Conservation (phyloP, 2,113 vertebrate species). For the Campylorhamphus procurvoides region DNA sequence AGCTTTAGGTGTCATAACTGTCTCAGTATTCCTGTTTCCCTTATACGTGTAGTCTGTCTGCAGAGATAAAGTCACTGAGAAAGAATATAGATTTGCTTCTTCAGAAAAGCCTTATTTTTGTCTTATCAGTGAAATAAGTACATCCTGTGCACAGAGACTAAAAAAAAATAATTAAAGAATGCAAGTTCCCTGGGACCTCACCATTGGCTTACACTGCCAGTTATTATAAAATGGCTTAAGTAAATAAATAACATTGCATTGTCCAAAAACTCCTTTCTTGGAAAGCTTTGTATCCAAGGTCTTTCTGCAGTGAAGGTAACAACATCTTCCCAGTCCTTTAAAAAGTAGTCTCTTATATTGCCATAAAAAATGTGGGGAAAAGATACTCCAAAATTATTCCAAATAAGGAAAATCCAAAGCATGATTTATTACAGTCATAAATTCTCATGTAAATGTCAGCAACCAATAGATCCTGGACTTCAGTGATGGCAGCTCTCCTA, state of each 20-base stretch:
- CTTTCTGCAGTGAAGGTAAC: background rate
- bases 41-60: constrained; percentile 1
- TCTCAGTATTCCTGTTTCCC: background rate
- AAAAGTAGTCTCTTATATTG: background rate
- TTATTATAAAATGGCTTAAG: constrained; percentile 53
- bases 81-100: background rate
- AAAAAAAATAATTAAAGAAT: background rate
- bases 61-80: background rate
- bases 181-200: background rate
- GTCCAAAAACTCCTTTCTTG: constrained; percentile 15
- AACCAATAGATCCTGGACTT: constrained; percentile 6
- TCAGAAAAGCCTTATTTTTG: background rate
- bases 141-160: background rate
- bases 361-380: background rate
- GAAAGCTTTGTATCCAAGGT: background rate
- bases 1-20: background rate
- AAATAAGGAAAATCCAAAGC: constrained; percentile 37
- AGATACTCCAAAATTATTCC: constrained; percentile 2
- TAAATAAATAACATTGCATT: constrained; percentile 29
- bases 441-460: constrained; percentile 45
- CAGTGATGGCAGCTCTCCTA: constrained; percentile 12
- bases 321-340: constrained; percentile 10
- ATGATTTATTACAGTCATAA: constrained; percentile 37
- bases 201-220: background rate
- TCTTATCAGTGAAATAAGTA: constrained; percentile 33